These are phyloP conservation scores for Saccostrea echinata DNA, from an alignment of 1,140 invertebrate species.

Conservation along the genomic window DNA sequence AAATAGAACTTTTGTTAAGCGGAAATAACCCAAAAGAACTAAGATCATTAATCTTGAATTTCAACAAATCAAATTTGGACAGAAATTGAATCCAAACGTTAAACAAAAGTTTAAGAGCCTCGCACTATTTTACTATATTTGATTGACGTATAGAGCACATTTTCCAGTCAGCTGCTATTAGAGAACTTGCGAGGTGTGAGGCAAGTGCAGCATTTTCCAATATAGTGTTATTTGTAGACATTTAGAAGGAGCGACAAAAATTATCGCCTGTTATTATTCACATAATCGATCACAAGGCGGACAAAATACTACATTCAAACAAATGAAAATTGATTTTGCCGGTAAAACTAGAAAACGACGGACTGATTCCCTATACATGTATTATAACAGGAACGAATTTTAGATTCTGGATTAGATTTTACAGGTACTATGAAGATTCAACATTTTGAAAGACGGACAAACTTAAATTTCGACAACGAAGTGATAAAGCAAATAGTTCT, in stretches of 20 bases:
- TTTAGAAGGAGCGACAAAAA: conserved; percentile 10
- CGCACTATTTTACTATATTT: no score
- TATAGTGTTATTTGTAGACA: conserved; percentile 8
- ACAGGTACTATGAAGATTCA: background rate
- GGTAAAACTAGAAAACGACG: background rate
- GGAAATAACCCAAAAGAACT: no score
- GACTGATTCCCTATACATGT: background rate
- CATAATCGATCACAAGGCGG: conserved; percentile 21
- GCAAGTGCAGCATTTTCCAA: background rate
- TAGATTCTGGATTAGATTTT: background rate
- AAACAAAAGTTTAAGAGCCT: no score
- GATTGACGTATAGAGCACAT: background rate
- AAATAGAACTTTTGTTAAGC: no score
- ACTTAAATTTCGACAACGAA: background rate
- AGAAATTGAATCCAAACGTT: no score
- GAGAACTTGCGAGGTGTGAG: background rate
- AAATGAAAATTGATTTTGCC: conserved; percentile 34
- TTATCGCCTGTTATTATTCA: conserved; percentile 26
- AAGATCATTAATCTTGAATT: no score
- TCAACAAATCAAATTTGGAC: no score
- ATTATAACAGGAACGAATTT: background rate
- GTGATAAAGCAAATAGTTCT: background rate
- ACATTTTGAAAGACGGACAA: background rate
- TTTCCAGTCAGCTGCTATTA: background rate
- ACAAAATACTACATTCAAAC: conserved; percentile 29